A percentile compares a stretch with the other conserved stretches of the same genome.
Evolutionary conservation across 2,888 invertebrate genomes (phyloP).

Genomic region (Charanyca ferruginea): DNA sequence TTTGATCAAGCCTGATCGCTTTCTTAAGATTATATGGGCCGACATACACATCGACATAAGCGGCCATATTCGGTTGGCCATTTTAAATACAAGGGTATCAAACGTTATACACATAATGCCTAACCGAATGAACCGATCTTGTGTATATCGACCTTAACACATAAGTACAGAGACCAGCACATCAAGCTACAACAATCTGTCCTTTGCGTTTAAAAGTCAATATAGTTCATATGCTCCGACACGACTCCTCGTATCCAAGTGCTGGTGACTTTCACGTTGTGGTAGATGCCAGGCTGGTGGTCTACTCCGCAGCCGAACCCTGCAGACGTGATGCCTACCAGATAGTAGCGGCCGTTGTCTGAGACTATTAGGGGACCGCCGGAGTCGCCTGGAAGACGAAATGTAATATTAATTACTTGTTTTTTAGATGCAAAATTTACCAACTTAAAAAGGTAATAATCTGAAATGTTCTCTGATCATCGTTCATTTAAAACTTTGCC

Average conservation of each 20-base stretch:
- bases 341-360: constrained; percentile 93
- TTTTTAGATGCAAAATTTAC: too few relatives aligned
- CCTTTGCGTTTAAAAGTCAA: constrained; percentile 63
- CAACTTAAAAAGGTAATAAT: too few relatives aligned
- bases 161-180: too few relatives aligned
- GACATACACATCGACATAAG: too few relatives aligned
- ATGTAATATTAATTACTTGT: neutral
- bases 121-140: too few relatives aligned
- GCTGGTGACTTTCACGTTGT: constrained; percentile 94
- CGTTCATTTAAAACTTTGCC: too few relatives aligned
- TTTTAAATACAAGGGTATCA: too few relatives aligned
- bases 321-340: constrained; percentile 96
- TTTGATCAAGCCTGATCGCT: constrained; percentile 49
- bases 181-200: too few relatives aligned
- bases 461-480: too few relatives aligned
- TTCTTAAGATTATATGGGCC: constrained; percentile 22
- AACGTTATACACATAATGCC: too few relatives aligned
- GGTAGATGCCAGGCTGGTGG: constrained; percentile 96
- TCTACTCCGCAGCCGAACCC: constrained; percentile 97
- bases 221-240: constrained; percentile 73
- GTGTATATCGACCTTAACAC: too few relatives aligned
- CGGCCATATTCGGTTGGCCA: too few relatives aligned
- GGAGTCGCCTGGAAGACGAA: constrained; percentile 92
- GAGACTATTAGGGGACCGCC: constrained; percentile 95
- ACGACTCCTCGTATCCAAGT: constrained; percentile 93